Evolutionary conservation across 2,888 invertebrate genomes (phyloP).

Genomic region (Nomada ferruginata): DNA sequence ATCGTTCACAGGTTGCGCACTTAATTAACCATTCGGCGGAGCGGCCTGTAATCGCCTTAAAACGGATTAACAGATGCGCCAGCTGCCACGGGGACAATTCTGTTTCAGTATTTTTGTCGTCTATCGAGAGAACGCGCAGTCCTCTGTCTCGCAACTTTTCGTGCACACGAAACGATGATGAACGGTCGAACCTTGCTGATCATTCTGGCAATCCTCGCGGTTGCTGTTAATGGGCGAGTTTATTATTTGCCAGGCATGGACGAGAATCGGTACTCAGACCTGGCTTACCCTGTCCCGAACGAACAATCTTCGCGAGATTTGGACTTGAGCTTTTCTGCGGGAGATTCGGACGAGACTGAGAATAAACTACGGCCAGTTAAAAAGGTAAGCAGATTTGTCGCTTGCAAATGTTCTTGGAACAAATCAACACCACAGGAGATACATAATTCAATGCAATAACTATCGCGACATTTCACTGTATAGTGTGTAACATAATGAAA

Average conservation of each 20-base stretch:
- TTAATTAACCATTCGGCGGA: conserved; percentile 62
- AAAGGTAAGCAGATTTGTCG: conserved; percentile 47
- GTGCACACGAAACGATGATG: conserved; percentile 30
- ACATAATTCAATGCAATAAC: no score
- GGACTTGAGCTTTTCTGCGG: conserved; percentile 76
- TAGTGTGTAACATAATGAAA: no score
- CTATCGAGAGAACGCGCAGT: conserved; percentile 14
- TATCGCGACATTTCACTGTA: no score
- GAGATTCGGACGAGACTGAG: conserved; percentile 49
- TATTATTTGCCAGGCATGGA: conserved; percentile 68
- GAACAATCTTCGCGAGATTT: conserved; percentile 79
- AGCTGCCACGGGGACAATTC: conserved; percentile 50
- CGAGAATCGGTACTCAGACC: conserved; percentile 52
- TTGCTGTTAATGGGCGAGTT: conserved; percentile 54
- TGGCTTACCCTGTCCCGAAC: conserved; percentile 58
- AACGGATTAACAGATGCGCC: conserved; percentile 69
- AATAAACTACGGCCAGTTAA: conserved; percentile 35
- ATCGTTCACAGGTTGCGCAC: conserved; percentile 33
- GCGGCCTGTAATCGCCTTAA: conserved; percentile 74
- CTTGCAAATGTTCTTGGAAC: background rate
- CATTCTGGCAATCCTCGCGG: conserved; percentile 29
- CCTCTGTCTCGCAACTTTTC: background rate
- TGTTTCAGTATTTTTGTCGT: conserved; percentile 51
- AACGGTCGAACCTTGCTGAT: conserved; percentile 7
- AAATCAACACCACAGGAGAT: no score